phyloP scores from a whole-genome alignment of 2,797 vertebrate species.

The Kryptopterus vitreolus region DNA sequence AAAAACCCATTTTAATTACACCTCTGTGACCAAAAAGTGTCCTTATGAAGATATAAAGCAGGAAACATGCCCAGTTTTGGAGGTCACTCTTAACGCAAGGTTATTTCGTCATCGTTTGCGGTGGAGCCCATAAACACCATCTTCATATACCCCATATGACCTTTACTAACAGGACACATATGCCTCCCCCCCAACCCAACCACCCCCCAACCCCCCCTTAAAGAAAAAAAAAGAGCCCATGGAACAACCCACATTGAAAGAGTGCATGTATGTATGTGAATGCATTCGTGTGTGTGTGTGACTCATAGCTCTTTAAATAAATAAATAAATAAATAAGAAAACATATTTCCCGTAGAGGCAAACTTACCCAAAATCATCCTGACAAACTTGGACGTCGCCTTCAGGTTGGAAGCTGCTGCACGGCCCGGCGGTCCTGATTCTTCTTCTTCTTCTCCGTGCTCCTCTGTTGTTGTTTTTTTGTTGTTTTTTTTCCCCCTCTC shows the following conservation, averaged over 20 bases:
- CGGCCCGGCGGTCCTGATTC: constrained; percentile 65
- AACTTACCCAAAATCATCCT: constrained; percentile 82
- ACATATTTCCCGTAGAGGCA: neutral
- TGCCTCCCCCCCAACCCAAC: too few relatives aligned
- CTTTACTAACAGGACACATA: constrained; percentile 70
- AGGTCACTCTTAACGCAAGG: neutral
- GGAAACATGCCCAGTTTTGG: neutral
- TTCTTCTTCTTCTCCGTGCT: constrained; percentile 53
- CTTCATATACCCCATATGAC: constrained; percentile 59
- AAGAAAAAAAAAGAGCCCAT: constrained; percentile 54
- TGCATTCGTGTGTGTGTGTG: neutral
- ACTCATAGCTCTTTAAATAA: neutral
- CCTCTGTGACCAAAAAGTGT: neutral
- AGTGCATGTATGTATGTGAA: neutral
- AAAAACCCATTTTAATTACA: too few relatives aligned
- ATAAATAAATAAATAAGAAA: too few relatives aligned
- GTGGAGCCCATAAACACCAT: neutral
- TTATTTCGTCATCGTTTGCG: neutral
- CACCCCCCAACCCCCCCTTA: too few relatives aligned
- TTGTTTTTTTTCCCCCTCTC: constrained; percentile 43
- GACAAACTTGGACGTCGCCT: constrained; percentile 57
- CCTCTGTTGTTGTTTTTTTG: too few relatives aligned
- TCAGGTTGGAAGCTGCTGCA: constrained; percentile 55
- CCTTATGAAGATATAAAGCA: neutral
- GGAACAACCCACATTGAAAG: constrained; percentile 13